Percentiles rank a stretch among this genome's conserved stretches.
Conservation (phyloP, 2,888 invertebrate species). For the Eueremaeus valkanovi region DNA sequence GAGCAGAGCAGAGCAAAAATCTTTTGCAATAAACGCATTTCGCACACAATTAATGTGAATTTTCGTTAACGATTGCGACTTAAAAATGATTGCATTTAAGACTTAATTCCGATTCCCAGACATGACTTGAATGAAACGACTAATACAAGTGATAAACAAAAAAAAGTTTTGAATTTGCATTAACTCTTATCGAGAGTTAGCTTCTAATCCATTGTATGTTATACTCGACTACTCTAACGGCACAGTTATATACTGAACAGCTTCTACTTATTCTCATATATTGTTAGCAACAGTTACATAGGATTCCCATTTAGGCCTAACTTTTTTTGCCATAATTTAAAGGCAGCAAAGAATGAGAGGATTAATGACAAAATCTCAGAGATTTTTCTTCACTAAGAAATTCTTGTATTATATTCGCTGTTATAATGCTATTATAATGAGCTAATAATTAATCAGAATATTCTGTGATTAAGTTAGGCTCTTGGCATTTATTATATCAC, state of each 20-base stretch:
- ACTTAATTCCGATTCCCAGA: not conserved
- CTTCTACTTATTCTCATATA: not conserved
- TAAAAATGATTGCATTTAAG: not conserved
- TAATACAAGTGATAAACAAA: too few relatives aligned
- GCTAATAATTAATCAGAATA: not conserved
- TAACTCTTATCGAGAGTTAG: not conserved
- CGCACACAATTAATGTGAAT: not conserved
- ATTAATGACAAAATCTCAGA: not conserved
- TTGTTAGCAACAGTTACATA: not conserved
- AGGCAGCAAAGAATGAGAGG: not conserved
- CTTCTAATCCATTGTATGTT: too few relatives aligned
- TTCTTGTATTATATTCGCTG: not conserved
- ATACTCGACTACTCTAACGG: not conserved
- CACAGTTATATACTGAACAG: not conserved
- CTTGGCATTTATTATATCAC: too few relatives aligned
- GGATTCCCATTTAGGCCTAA: not conserved
- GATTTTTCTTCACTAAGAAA: too few relatives aligned
- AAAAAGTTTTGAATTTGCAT: not conserved
- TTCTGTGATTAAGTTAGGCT: not conserved
- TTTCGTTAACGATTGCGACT: not conserved
- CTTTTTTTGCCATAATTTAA: too few relatives aligned
- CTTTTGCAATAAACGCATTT: not conserved
- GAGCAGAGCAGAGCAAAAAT: too few relatives aligned
- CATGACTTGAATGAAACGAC: not conserved
- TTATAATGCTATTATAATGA: not conserved